A percentile compares a stretch with the other conserved stretches of the same genome.
Conservation (phyloP, 2,113 vertebrate genomes). For the Grammomys dolichurus region DNA sequence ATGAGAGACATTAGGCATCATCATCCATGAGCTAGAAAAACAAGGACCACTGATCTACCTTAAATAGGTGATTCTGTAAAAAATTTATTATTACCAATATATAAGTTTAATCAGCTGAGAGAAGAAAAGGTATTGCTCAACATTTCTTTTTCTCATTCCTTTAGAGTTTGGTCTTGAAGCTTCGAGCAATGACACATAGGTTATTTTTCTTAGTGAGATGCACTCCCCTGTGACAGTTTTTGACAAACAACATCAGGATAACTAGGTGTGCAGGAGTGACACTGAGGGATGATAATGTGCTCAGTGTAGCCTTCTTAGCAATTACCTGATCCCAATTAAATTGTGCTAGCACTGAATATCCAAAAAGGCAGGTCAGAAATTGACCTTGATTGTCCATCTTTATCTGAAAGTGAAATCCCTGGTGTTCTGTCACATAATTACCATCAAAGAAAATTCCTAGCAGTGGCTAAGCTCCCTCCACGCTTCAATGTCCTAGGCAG, state of each 20-base stretch:
- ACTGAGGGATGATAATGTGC: slow-evolving; percentile 78
- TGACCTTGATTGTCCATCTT: slow-evolving; percentile 81
- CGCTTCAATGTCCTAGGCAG: slow-evolving; percentile 45
- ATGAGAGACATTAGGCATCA: slow-evolving; percentile 63
- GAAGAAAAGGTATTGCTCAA: slow-evolving; percentile 55
- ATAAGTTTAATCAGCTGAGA: slow-evolving; percentile 68
- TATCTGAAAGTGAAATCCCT: slow-evolving; percentile 73
- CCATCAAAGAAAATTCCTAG: slow-evolving; percentile 74
- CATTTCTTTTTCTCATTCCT: slow-evolving; percentile 78
- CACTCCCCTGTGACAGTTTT: slow-evolving; percentile 84
- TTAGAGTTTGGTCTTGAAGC: slow-evolving; percentile 76
- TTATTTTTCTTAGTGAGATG: slow-evolving; percentile 85
- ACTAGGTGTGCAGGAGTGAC: slow-evolving; percentile 83
- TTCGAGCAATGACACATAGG: slow-evolving; percentile 74
- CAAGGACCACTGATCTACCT: slow-evolving; percentile 57
- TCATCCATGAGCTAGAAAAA: slow-evolving; percentile 58
- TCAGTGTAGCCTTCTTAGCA: slow-evolving; percentile 84
- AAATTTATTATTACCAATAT: slow-evolving; percentile 55
- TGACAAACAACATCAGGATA: slow-evolving; percentile 87
- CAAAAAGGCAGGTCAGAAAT: slow-evolving; percentile 82
- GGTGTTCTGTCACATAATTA: slow-evolving; percentile 75
- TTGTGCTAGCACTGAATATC: slow-evolving; percentile 76
- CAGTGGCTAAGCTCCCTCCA: slow-evolving; percentile 71
- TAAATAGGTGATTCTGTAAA: slow-evolving; percentile 55
- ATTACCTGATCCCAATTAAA: slow-evolving; percentile 87